Percentiles rank a stretch among this genome's conserved stretches.
Evolutionary conservation across 2,113 vertebrate species (phyloP).

Genomic region (Oreocharis arfaki): DNA sequence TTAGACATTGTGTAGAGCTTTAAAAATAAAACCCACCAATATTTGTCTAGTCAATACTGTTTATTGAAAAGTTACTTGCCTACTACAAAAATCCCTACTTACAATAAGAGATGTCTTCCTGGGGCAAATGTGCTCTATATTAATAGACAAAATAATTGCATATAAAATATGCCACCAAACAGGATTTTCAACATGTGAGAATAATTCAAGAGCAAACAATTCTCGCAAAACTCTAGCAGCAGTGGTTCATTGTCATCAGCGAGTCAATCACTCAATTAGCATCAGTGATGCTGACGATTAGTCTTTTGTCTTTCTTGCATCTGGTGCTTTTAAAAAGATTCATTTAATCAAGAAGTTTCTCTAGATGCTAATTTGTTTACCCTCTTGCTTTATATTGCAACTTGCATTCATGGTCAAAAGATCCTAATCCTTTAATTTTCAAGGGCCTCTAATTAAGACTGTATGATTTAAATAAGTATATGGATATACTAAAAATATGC

Average conservation of each 20-base stretch:
- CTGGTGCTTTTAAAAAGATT: not conserved
- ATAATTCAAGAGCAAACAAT: not conserved
- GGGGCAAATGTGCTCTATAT: not conserved
- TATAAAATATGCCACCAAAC: not conserved
- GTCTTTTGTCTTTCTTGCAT: slow-evolving; percentile 12
- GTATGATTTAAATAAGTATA: not conserved
- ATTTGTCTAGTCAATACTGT: not conserved
- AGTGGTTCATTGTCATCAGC: slow-evolving; percentile 18
- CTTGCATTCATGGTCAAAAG: not conserved
- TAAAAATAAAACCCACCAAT: not conserved
- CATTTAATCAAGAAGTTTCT: slow-evolving; percentile 14
- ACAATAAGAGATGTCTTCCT: not conserved
- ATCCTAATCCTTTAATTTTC: not conserved
- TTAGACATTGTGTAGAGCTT: not conserved
- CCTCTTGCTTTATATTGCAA: not conserved
- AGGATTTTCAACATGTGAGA: not conserved
- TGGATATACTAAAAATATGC: not conserved
- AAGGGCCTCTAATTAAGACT: not conserved
- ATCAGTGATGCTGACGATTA: not conserved
- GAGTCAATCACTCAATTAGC: slow-evolving; percentile 22
- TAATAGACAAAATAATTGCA: not conserved
- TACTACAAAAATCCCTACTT: not conserved
- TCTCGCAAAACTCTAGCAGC: not conserved
- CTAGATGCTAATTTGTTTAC: slow-evolving; percentile 18
- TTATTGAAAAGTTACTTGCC: not conserved